Percentiles rank a stretch among this genome's conserved stretches.
These are phyloP conservation scores for Pyrgilauda ruficollis DNA, from an alignment of 2,113 vertebrate species.

Conservation along the genomic window DNA sequence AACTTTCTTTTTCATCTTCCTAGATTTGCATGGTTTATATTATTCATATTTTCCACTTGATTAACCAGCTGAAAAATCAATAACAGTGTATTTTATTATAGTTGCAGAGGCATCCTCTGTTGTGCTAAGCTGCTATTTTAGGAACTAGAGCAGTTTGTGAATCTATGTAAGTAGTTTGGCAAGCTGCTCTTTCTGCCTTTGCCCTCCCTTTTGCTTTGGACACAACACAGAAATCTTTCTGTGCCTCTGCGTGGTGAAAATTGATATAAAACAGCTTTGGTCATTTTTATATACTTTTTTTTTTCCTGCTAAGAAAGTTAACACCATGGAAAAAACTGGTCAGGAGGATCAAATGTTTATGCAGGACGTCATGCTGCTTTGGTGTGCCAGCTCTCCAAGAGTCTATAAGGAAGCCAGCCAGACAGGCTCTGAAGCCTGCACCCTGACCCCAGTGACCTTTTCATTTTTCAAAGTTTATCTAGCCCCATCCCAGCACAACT, in stretches of 20 bases:
- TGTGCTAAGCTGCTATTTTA: slow-evolving; percentile 13
- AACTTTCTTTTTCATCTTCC: neutral
- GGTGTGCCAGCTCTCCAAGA: slow-evolving; percentile 67
- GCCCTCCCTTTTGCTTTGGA: slow-evolving; percentile 15
- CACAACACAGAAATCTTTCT: slow-evolving; percentile 58
- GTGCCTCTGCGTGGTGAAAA: slow-evolving; percentile 45
- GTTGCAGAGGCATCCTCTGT: neutral
- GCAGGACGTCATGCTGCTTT: slow-evolving; percentile 62
- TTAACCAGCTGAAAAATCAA: slow-evolving; percentile 35
- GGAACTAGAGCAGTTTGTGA: slow-evolving; percentile 5
- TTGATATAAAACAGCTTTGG: slow-evolving; percentile 73
- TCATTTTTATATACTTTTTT: slow-evolving; percentile 44
- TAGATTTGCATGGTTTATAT: neutral
- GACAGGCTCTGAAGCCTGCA: slow-evolving; percentile 71
- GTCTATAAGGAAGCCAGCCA: slow-evolving; percentile 80
- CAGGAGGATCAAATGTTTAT: slow-evolving; percentile 74
- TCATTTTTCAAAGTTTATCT: slow-evolving; percentile 75
- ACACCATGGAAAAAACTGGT: slow-evolving; percentile 73
- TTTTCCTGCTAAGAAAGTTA: slow-evolving; percentile 58
- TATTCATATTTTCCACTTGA: neutral
- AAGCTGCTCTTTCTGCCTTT: neutral
- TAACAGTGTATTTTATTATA: neutral
- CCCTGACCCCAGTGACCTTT: slow-evolving; percentile 76
- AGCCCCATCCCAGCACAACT: slow-evolving; percentile 59
- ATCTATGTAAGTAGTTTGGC: slow-evolving; percentile 16